These are phyloP conservation scores for Protophormia terraenovae DNA, from an alignment of 2,888 invertebrate genomes.

Conservation along the genomic window DNA sequence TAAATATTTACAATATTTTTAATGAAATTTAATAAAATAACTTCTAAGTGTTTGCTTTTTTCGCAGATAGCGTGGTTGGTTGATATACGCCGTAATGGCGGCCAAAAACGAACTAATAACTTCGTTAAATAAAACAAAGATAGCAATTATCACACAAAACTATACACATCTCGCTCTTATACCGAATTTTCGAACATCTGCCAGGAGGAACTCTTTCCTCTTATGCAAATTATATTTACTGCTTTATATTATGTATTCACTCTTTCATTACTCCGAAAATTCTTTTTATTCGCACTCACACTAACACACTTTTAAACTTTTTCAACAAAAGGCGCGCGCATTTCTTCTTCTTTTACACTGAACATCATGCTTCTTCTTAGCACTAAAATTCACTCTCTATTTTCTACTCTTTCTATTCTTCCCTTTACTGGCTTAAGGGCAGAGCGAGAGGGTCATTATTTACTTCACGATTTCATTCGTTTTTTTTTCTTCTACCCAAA, in stretches of 20 bases:
- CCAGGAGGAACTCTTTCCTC: neutral
- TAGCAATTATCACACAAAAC: slow-evolving; percentile 7
- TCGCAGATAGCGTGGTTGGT: slow-evolving; percentile 79
- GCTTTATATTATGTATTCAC: slow-evolving; percentile 20
- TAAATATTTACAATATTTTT: slow-evolving; percentile 32
- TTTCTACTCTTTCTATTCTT: slow-evolving; percentile 51
- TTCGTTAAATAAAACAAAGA: slow-evolving; percentile 61
- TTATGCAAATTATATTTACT: neutral
- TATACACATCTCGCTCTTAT: slow-evolving; percentile 49
- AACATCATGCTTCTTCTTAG: slow-evolving; percentile 47
- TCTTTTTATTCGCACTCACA: slow-evolving; percentile 32
- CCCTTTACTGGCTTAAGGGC: neutral
- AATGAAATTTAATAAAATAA: slow-evolving; percentile 64
- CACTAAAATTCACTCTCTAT: slow-evolving; percentile 19
- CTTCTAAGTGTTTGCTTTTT: slow-evolving; percentile 71
- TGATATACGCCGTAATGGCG: slow-evolving; percentile 90
- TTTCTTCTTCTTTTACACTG: slow-evolving; percentile 45
- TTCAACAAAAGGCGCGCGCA: slow-evolving; percentile 53
- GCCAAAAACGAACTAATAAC: slow-evolving; percentile 77
- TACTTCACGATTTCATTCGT: slow-evolving; percentile 58
- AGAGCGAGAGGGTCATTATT: slow-evolving; percentile 60
- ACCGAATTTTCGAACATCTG: slow-evolving; percentile 23
- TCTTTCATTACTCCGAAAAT: slow-evolving; percentile 61
- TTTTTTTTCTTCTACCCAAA: slow-evolving; percentile 54
- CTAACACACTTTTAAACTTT: slow-evolving; percentile 15